Evolutionary conservation across 2,797 vertebrate species (phyloP).

Genomic region (Acanthurus leucopareius): DNA sequence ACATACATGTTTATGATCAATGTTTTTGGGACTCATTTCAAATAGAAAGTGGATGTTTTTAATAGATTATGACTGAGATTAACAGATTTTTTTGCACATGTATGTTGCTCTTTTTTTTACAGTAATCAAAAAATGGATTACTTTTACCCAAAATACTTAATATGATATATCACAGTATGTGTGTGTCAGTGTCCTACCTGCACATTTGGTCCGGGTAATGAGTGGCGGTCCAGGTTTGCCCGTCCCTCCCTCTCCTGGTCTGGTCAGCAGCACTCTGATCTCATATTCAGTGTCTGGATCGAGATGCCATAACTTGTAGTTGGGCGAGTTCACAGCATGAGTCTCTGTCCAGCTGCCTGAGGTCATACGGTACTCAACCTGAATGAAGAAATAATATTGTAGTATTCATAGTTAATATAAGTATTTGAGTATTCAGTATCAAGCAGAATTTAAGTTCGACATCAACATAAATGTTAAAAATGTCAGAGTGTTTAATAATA

Average conservation of each 20-base stretch:
- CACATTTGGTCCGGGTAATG: constrained; percentile 98
- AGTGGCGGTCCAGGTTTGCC: constrained; percentile 94
- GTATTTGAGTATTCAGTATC: neutral
- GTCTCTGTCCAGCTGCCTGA: constrained; percentile 97
- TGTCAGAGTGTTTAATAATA: neutral
- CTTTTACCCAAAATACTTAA: no score
- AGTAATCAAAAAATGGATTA: neutral
- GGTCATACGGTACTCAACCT: constrained; percentile 97
- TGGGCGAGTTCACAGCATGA: constrained; percentile 96
- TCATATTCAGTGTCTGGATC: constrained; percentile 98
- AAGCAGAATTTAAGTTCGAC: neutral
- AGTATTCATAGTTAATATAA: neutral
- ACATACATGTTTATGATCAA: neutral
- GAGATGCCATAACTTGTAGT: constrained; percentile 98
- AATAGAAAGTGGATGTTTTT: no score
- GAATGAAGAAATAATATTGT: neutral
- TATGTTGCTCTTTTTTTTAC: neutral
- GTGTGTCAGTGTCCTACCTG: constrained; percentile 85
- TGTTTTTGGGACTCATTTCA: no score
- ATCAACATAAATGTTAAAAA: neutral
- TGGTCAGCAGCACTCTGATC: constrained; percentile 94
- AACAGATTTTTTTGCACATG: no score
- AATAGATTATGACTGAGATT: no score
- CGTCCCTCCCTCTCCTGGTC: constrained; percentile 96
- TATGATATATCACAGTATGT: neutral